These are phyloP conservation scores for Acanthopagrus latus DNA, from an alignment of 2,797 vertebrate genomes.

Conservation along the genomic window DNA sequence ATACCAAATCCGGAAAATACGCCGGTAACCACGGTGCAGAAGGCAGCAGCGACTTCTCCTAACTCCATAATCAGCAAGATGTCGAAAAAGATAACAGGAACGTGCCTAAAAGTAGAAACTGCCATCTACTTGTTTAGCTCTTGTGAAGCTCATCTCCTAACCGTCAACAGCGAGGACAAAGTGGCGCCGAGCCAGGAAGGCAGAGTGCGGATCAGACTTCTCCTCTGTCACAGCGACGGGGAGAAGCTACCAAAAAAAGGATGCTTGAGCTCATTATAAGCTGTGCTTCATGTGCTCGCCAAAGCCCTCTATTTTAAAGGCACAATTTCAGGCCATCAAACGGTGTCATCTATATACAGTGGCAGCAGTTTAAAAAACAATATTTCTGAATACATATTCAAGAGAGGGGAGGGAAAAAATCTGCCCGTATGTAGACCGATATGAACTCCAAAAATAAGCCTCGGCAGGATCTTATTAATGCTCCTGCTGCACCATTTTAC, in stretches of 20 bases:
- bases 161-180: slow-evolving; percentile 43
- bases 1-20: slow-evolving; percentile 20
- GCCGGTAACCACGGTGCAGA: slow-evolving; percentile 10
- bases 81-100: slow-evolving; percentile 51
- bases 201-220: slow-evolving; percentile 42
- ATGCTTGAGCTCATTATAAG: slow-evolving; percentile 38
- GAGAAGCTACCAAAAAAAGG: slow-evolving; percentile 30
- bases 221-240: slow-evolving; percentile 30
- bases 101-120: slow-evolving; percentile 49
- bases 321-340: slow-evolving; percentile 26
- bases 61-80: slow-evolving; percentile 29
- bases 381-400: slow-evolving; percentile 39
- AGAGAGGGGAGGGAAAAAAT: neutral
- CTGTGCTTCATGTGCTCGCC: slow-evolving; percentile 26
- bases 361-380: slow-evolving; percentile 36
- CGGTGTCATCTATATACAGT: slow-evolving; percentile 16
- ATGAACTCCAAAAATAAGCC: slow-evolving; percentile 46
- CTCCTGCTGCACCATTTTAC: slow-evolving; percentile 40
- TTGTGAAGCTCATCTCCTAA: slow-evolving; percentile 38
- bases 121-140: slow-evolving; percentile 34
- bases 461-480: slow-evolving; percentile 11
- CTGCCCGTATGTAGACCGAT: slow-evolving; percentile 26
- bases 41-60: slow-evolving; percentile 10
- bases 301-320: slow-evolving; percentile 47
- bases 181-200: slow-evolving; percentile 39